Conservation (phyloP, 2,113 vertebrate species). For the Etheostoma spectabile region DNA sequence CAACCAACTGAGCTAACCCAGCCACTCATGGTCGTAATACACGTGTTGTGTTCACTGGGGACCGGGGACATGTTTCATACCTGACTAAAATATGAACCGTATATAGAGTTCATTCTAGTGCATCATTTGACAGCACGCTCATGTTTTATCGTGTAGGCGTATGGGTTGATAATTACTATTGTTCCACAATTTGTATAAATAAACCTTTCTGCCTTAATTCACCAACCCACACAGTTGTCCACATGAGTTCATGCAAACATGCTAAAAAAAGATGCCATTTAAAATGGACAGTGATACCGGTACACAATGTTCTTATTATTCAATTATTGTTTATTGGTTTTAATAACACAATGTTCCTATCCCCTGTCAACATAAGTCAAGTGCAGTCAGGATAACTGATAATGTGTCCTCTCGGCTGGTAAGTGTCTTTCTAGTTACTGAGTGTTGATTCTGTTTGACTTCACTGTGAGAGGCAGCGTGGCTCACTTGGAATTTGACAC, state of each 20-base stretch:
- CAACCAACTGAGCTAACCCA: too few species aligned
- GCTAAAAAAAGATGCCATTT: not conserved
- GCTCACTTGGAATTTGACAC: not conserved
- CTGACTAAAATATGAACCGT: conserved; percentile 7
- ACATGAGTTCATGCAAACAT: not conserved
- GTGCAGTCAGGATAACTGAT: conserved; percentile 51
- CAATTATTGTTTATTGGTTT: too few species aligned
- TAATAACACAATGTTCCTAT: not conserved
- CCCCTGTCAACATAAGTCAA: not conserved
- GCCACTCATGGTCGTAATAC: not conserved
- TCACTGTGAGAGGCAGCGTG: not conserved
- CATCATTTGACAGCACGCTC: not conserved
- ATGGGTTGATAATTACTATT: not conserved
- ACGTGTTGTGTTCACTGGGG: conserved; percentile 19
- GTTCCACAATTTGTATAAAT: not conserved
- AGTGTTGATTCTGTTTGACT: conserved; percentile 9
- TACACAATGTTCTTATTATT: not conserved
- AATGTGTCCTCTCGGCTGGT: conserved; percentile 20
- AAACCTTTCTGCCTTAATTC: not conserved
- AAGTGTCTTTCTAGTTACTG: conserved; percentile 21
- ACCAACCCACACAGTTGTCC: not conserved
- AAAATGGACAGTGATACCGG: not conserved
- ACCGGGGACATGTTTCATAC: conserved; percentile 4
- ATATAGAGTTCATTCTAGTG: not conserved
- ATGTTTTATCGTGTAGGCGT: not conserved